Conservation (phyloP, 2,888 invertebrate genomes). For the Drosophila dives region DNA sequence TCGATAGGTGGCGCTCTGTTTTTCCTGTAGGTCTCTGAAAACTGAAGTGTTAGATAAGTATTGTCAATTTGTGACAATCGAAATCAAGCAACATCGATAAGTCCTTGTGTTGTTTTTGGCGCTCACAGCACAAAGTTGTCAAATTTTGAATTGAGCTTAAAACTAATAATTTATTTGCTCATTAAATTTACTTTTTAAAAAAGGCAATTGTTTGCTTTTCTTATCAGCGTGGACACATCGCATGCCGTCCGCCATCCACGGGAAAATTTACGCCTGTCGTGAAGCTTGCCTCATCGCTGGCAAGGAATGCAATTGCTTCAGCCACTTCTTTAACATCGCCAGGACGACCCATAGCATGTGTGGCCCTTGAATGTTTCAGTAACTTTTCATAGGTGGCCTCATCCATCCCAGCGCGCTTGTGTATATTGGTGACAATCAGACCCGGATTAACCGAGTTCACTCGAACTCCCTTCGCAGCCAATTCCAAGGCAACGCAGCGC, state of each 20-base stretch:
- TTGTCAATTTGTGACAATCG: slow-evolving; percentile 5
- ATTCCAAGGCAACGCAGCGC: slow-evolving; percentile 93
- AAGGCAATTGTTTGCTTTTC: slow-evolving; percentile 15
- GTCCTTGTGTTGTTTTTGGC: background rate
- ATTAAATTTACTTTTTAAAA: slow-evolving; percentile 21
- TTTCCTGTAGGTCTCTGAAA: background rate
- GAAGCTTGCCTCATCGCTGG: slow-evolving; percentile 90
- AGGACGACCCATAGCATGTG: slow-evolving; percentile 95
- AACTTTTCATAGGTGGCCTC: slow-evolving; percentile 92
- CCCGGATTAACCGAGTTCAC: slow-evolving; percentile 97
- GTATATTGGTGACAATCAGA: slow-evolving; percentile 94
- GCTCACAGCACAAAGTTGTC: slow-evolving; percentile 20
- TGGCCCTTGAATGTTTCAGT: slow-evolving; percentile 91
- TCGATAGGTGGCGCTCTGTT: background rate
- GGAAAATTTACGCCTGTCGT: slow-evolving; percentile 90
- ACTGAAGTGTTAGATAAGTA: no score
- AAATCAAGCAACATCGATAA: slow-evolving; percentile 24
- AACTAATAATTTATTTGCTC: background rate
- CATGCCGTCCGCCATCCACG: slow-evolving; percentile 88
- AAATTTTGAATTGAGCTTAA: slow-evolving; percentile 19
- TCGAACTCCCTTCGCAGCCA: slow-evolving; percentile 91
- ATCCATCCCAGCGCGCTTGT: slow-evolving; percentile 91
- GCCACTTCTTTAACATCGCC: slow-evolving; percentile 94
- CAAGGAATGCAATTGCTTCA: slow-evolving; percentile 94
- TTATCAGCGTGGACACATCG: slow-evolving; percentile 89